Base-by-base conservation (phyloP, 2,113 vertebrate genomes). In the Fulica atra region DNA sequence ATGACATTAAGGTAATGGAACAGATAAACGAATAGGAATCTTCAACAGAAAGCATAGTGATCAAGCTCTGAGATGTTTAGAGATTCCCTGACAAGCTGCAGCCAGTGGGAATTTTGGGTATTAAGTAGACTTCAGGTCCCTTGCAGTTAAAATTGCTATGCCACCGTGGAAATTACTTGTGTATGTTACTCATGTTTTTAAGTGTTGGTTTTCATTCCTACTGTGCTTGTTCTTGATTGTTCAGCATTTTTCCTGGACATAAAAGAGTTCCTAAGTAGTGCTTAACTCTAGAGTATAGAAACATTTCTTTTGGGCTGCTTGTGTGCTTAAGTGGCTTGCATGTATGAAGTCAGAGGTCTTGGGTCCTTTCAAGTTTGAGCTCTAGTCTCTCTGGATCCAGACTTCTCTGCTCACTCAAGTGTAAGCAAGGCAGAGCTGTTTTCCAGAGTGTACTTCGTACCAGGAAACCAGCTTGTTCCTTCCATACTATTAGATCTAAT, bases 1-100 rank as follows among this genome's bases (percentile, higher is more conserved):
- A 99, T 97, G 99, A 99, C 95, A 99, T 99, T 95, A 99, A 99
- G 99, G 99, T 99, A 97, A 89, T 33, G 40, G 20, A 92, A 40
- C 6, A 24, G 29, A 60, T 51, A 74, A 56, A 1, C 81, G 23
- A 78, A 29, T 14, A 38, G 33, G 6, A 84, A 53, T 88, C 42
- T 63, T 71, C 35, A 79, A 20, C 20, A 66, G 25, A 24, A 50
- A 38, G 11, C 42, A 23, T 9, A 71, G 46, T 65, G 28, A 29
- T 70, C 35, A n/a, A 12, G 29, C 46, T 73, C 18, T 63, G 48
- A 78, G 23, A 2, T 68, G 12, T 64, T 92, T 36, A 46, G 16
- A 77, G 13, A 42, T 51, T 25, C 13, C 85, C 7, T 69, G 29
- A 56, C 11, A n/a, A 1, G 10, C 20, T 86, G 51, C 78, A 92